Evolutionary conservation across 2,797 vertebrate genomes (phyloP), one percentile per base, ranked within the genome.

Genomic region (Syndactyla subalaris): DNA sequence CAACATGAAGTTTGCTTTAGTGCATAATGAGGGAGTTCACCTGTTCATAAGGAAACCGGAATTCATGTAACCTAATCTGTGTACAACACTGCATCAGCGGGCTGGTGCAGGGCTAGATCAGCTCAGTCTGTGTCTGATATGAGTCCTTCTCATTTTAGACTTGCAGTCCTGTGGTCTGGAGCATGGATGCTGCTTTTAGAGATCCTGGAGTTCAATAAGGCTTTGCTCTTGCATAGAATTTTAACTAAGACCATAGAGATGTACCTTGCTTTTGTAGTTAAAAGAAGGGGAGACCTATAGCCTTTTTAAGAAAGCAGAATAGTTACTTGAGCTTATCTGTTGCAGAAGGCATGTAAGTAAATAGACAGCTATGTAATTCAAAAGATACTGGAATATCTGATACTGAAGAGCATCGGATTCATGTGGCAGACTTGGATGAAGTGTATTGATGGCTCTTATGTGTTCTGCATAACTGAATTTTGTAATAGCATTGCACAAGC

Each of bases 31-130:
- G 21, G 16, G 39, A 49, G n/a, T 41, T 93, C 17, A 78, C 51
- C 61, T 66, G 18, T 52, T 90, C 15, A 9, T 43, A 38, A 77
- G 38, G 41, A 61, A 89, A 63, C 52, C 5, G 14, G 8, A 85
- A 80, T 63, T 67, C 32, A 32, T 30, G 18, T 45, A 86, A 43
- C 22, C 39, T 39, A 52, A 34, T 20, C n/a, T 66, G 29, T 20
- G 5, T 51, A 11, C 38, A 70, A 1, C 14, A 14, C 12, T 66
- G 58, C 29, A 21, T 54, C 0, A 0, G 10, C 58, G 30, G 30
- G 14, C n/a, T 32, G 4, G 19, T 49, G 7, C 18, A 36, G 45
- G 57, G 26, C 65, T 63, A 41, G 26, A 45, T 48, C 76, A 34
- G 45, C 43, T 67, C 48, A 38, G 0, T 61, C 52, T 74, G 29